These are phyloP conservation scores for Petrocephalus zakoni DNA, from an alignment of 2,113 vertebrate genomes.

Conservation along the genomic window DNA sequence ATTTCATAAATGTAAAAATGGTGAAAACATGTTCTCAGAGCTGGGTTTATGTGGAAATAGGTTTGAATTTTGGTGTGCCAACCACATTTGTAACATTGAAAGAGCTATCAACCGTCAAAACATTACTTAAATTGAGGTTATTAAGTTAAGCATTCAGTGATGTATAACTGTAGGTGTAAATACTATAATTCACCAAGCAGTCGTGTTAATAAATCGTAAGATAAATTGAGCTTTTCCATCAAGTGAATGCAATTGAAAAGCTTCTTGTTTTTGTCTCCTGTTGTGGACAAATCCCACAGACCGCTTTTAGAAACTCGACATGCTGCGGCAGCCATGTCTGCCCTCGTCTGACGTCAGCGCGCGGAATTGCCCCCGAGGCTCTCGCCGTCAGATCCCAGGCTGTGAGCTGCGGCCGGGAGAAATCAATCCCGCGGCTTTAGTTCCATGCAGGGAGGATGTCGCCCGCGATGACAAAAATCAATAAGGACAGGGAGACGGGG, in stretches of 20 bases:
- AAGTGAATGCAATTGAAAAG: neutral
- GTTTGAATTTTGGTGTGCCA: neutral
- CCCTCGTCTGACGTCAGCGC: neutral
- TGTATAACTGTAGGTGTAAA: no score
- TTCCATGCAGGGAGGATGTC: conserved; percentile 16
- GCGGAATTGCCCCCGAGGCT: conserved; percentile 11
- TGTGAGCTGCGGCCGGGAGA: conserved; percentile 6
- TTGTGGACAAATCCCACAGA: neutral
- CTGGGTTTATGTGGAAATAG: neutral
- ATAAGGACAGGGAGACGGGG: conserved; percentile 10
- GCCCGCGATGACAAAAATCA: conserved; percentile 18
- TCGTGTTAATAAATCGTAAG: neutral
- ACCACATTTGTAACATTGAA: neutral
- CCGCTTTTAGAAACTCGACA: conserved; percentile 3
- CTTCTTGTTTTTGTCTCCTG: neutral
- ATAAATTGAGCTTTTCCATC: neutral
- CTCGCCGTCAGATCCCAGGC: conserved; percentile 9
- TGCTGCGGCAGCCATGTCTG: neutral
- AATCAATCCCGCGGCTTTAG: conserved; percentile 14
- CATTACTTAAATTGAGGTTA: neutral
- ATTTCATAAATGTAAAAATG: neutral
- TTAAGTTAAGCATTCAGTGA: neutral
- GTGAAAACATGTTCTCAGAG: neutral
- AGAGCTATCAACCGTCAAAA: neutral
- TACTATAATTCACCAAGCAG: neutral